Percentiles rank a stretch among this genome's conserved stretches.
phyloP scores from a whole-genome alignment of 2,113 vertebrate species.

The Noctilio leporinus region DNA sequence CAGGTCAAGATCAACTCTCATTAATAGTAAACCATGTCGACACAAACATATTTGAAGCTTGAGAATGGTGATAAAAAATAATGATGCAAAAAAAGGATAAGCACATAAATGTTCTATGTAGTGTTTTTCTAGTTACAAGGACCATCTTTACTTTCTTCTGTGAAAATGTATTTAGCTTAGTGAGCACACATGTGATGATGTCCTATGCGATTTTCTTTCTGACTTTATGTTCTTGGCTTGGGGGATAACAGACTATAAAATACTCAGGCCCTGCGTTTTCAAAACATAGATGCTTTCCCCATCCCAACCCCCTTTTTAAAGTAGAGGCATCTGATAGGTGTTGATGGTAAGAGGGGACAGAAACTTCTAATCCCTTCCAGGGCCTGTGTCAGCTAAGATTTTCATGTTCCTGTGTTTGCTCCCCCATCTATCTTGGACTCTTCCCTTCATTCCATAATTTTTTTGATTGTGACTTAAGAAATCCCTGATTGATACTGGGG shows the following conservation, averaged over 20 bases:
- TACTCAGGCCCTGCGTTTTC: not conserved
- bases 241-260: not conserved
- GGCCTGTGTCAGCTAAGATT: not conserved
- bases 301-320: not conserved
- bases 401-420: not conserved
- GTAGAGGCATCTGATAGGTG: not conserved
- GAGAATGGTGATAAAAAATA: not conserved
- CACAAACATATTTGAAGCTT: not conserved
- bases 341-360: not conserved
- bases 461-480: not conserved
- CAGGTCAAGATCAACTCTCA: not conserved
- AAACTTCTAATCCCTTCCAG: not conserved
- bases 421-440: too few relatives aligned
- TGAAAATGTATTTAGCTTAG: not conserved
- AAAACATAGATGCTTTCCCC: not conserved
- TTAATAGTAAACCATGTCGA: not conserved
- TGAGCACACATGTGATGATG: not conserved
- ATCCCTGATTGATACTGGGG: not conserved
- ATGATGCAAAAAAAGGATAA: not conserved
- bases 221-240: not conserved
- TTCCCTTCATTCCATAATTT: too few relatives aligned
- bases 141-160: not conserved
- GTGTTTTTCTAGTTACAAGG: not conserved
- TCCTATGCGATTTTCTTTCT: not conserved
- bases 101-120: not conserved